These are phyloP conservation scores for Tachina grossa DNA, from an alignment of 2,888 invertebrate genomes.

Conservation along the genomic window DNA sequence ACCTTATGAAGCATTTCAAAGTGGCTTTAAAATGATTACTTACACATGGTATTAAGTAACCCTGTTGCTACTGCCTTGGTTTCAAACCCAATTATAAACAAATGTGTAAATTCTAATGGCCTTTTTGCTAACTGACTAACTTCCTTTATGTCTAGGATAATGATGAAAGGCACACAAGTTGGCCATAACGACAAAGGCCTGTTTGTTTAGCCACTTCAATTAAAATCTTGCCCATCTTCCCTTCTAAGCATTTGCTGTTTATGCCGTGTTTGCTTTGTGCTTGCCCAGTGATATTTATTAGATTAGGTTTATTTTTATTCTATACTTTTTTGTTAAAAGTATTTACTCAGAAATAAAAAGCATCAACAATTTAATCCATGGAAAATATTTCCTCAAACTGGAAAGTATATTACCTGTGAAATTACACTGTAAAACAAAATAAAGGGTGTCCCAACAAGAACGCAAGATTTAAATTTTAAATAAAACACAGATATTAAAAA, in stretches of 20 bases:
- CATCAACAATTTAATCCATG: conserved; percentile 4
- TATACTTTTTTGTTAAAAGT: not conserved
- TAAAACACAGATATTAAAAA: no score
- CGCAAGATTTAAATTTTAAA: no score
- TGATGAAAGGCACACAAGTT: conserved; percentile 15
- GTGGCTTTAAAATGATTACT: not conserved
- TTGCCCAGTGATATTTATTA: conserved; percentile 48
- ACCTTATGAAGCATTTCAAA: not conserved
- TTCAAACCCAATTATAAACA: conserved; percentile 17
- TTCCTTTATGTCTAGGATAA: not conserved
- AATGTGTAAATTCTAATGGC: conserved; percentile 39
- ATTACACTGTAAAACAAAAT: no score
- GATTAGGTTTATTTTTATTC: conserved; percentile 32
- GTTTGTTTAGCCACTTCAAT: conserved; percentile 64
- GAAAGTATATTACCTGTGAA: no score
- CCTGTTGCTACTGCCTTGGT: not conserved
- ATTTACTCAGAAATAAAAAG: not conserved
- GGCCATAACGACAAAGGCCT: conserved; percentile 14
- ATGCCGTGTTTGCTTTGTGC: conserved; percentile 42
- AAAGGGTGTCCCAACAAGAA: no score
- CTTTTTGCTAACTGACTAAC: not conserved
- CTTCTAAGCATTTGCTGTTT: conserved; percentile 26
- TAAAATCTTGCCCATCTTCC: conserved; percentile 46
- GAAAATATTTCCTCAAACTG: not conserved
- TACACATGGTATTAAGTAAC: not conserved